These are phyloP conservation scores for Coecobrya sp. DNA, from an alignment of 2,888 invertebrate genomes.

Conservation along the genomic window DNA sequence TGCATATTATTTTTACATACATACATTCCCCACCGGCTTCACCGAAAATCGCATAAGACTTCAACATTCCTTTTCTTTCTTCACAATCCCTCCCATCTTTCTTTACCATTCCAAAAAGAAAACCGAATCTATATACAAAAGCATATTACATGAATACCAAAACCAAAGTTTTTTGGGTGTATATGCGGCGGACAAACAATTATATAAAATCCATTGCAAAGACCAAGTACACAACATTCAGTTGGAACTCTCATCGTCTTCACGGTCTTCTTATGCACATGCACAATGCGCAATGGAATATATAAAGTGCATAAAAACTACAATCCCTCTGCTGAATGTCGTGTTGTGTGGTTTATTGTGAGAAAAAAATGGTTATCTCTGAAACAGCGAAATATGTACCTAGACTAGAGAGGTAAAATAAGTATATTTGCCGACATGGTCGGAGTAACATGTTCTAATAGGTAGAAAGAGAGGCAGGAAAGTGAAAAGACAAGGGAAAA, in stretches of 20 bases:
- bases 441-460: not conserved
- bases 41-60: no score
- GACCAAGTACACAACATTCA: no score
- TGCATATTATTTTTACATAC: no score
- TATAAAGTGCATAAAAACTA: not conserved
- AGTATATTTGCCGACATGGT: not conserved
- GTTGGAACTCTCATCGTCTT: not conserved
- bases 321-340: not conserved
- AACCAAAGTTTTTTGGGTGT: no score
- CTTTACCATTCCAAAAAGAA: no score
- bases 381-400: not conserved
- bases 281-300: constrained; percentile 26
- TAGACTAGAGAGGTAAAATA: not conserved
- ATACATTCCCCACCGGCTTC: no score
- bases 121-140: no score
- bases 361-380: not conserved
- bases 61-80: no score
- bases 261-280: constrained; percentile 17
- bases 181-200: no score
- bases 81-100: no score
- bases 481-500: not conserved
- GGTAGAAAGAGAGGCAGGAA: not conserved
- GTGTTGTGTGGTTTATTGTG: not conserved
- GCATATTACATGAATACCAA: no score
- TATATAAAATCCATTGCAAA: no score